These are phyloP conservation scores for Lycaon pictus DNA, from an alignment of 2,113 vertebrate species.

Conservation along the genomic window DNA sequence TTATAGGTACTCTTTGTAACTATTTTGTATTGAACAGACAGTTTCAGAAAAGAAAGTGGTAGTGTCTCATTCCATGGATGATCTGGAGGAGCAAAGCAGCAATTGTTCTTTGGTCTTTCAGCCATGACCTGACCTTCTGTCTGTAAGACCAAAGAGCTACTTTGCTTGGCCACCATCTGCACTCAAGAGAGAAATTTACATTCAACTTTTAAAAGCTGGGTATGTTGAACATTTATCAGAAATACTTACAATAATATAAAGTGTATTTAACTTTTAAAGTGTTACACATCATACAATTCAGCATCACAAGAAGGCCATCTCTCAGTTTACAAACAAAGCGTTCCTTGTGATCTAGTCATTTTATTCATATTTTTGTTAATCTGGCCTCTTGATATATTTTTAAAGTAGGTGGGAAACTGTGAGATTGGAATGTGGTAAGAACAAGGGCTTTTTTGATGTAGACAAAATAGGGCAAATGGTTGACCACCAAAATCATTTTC, in stretches of 20 bases:
- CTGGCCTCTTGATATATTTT: conserved; percentile 55
- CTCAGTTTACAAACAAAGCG: conserved; percentile 27
- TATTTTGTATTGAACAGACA: conserved; percentile 8
- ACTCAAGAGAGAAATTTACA: conserved; percentile 84
- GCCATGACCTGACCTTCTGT: conserved; percentile 89
- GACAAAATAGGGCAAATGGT: conserved; percentile 59
- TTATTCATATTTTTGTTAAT: conserved; percentile 58
- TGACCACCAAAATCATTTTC: conserved; percentile 53
- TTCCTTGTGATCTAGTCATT: conserved; percentile 38
- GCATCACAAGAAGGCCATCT: not conserved
- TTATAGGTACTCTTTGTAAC: conserved; percentile 68
- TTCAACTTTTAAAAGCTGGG: conserved; percentile 74
- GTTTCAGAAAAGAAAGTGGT: conserved; percentile 71
- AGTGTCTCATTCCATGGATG: conserved; percentile 76
- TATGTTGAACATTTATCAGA: conserved; percentile 3
- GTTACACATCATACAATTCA: not conserved
- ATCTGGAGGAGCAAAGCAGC: conserved; percentile 77
- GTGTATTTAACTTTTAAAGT: conserved; percentile 8
- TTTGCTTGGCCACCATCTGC: conserved; percentile 86
- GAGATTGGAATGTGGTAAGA: conserved; percentile 64
- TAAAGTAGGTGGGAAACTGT: conserved; percentile 64
- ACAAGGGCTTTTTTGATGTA: conserved; percentile 74
- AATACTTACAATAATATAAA: conserved; percentile 46
- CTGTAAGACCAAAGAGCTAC: conserved; percentile 76
- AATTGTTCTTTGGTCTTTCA: conserved; percentile 87